Evolutionary conservation across 2,113 vertebrate species (phyloP), one percentile per base, ranked within the genome.

Genomic region (Tetraodon nigroviridis): DNA sequence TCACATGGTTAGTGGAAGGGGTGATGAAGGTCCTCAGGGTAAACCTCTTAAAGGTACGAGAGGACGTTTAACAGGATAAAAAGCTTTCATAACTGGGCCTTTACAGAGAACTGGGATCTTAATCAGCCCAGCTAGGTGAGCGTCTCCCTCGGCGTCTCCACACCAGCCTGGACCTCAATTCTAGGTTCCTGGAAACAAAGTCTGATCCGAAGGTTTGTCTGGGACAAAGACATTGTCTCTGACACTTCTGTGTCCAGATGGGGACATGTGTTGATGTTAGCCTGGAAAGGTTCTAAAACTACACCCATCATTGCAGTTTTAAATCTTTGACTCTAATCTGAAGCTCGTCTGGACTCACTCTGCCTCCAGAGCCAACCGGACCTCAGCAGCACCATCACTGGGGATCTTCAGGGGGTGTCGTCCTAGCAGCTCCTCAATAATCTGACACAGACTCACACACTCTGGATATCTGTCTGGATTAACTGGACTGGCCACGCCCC

Each of bases 1-100:
- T 17, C 6, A 16, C 18, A 19, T 42, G 18, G 14, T 16, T 6
- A 2, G 29, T 1, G 13, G 24, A 13, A 15, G 16, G 24, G n/a
- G 19, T 51, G 0, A 44, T 4, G 42, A n/a, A 54, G 37, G 21
- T 21, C 42, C 40, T 37, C 37, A 15, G 11, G n/a, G 8, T 72
- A 79, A 82, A 55, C 68, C 77, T 69, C 58, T 81, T 73, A 64
- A 55, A 64, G 57, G 58, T 57, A 61, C n/a, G 16, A 42, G 24
- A 46, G 67, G 62, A 71, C 69, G 41, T 61, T 50, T 78, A 80
- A 86, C 73, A 42, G 53, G 82, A 87, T 87, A 86, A 5, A 44
- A 2, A 44, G 7, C 13, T 17, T 44, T 17, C 42, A 37, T 37
- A 2, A 12, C 32, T 37, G 32, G 24, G 24, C 24, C 7, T 27